Conservation (phyloP, 92 coral and sea anemone species). For the Paramuricea clavata region DNA sequence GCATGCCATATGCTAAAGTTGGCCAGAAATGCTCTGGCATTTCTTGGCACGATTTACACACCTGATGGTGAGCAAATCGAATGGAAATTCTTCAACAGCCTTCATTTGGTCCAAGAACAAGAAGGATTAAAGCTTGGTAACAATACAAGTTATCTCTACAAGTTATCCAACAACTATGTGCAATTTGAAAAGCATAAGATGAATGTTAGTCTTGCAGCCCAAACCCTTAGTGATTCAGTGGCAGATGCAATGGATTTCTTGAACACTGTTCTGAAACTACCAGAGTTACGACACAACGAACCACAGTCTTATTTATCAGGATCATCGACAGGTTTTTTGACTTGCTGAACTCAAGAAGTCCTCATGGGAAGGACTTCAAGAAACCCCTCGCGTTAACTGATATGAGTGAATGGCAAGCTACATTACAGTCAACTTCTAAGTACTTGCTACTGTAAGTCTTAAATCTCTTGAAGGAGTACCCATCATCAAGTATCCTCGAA, state of each 20-base stretch:
- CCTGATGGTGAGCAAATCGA: neutral
- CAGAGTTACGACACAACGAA: slow-evolving; percentile 10
- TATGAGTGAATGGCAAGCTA: slow-evolving; percentile 27
- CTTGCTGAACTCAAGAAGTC: slow-evolving; percentile 7
- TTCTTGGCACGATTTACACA: neutral
- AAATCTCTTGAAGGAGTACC: neutral
- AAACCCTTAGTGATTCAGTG: slow-evolving; percentile 6
- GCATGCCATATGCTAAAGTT: neutral
- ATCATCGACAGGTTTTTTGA: neutral
- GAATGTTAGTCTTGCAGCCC: slow-evolving; percentile 3
- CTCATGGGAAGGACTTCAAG: slow-evolving; percentile 14
- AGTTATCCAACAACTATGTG: neutral
- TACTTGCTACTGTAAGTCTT: slow-evolving; percentile 4
- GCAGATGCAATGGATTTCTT: slow-evolving; percentile 34
- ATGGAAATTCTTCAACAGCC: neutral
- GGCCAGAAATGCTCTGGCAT: neutral
- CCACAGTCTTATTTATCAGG: neutral
- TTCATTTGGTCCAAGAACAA: slow-evolving; percentile 8
- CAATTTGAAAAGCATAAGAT: neutral
- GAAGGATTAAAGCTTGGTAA: neutral
- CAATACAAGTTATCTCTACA: too few relatives aligned
- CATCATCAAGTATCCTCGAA: neutral
- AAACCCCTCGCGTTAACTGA: neutral
- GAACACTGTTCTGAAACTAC: slow-evolving; percentile 31
- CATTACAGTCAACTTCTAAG: slow-evolving; percentile 4